A percentile compares a stretch with the other conserved stretches of the same genome.
These are phyloP conservation scores for Aramus guarauna DNA, from an alignment of 2,113 vertebrate species.

Conservation along the genomic window DNA sequence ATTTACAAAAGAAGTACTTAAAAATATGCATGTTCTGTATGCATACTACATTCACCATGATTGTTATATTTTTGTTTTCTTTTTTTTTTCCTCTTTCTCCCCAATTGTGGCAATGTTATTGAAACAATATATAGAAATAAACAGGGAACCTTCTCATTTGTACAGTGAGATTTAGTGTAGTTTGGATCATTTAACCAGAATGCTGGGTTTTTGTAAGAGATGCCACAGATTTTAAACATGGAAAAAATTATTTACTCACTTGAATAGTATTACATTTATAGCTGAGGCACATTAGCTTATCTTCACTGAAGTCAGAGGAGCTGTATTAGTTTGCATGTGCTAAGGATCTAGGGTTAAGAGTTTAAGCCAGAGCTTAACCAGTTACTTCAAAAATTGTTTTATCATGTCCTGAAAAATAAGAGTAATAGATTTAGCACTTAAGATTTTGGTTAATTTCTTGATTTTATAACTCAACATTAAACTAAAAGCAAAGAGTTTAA, in stretches of 20 bases:
- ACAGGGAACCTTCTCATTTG: background rate
- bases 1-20: conserved; percentile 61
- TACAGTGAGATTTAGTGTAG: background rate
- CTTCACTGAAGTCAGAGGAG: background rate
- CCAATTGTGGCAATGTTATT: background rate
- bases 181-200: background rate
- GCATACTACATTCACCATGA: background rate
- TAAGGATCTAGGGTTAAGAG: background rate
- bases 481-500: background rate
- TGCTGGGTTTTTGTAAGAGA: background rate
- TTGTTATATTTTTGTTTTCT: background rate
- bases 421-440: background rate
- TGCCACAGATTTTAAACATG: background rate
- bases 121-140: background rate
- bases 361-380: background rate
- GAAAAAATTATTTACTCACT: background rate
- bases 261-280: background rate
- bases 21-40: conserved; percentile 6
- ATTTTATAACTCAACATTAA: background rate
- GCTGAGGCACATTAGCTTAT: background rate
- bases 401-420: background rate
- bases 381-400: background rate
- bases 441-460: background rate
- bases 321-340: background rate
- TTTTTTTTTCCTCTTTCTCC: background rate